Conservation (phyloP, 2,888 invertebrate species). For the Epicampocera succincta region DNA sequence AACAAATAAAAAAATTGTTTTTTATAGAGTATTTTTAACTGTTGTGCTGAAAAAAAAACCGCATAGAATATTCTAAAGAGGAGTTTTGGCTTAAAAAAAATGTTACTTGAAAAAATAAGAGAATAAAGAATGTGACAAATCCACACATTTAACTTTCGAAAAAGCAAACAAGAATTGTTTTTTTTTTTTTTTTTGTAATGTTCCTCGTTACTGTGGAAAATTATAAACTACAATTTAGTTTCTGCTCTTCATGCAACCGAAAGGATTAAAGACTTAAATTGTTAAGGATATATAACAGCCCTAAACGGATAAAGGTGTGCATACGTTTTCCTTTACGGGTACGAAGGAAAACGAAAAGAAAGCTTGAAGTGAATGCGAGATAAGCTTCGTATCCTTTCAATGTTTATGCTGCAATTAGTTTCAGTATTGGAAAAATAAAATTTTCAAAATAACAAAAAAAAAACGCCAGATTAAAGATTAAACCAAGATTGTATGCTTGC, state of each 20-base stretch:
- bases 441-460: too few relatives aligned
- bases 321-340: too few relatives aligned
- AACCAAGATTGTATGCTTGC: too few relatives aligned
- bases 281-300: background rate
- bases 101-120: conserved; percentile 11
- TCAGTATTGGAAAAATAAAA: too few relatives aligned
- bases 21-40: conserved; percentile 25
- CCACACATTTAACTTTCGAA: conserved; percentile 44
- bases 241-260: background rate
- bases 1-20: conserved; percentile 23
- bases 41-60: conserved; percentile 31
- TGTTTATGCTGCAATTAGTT: too few relatives aligned
- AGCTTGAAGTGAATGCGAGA: too few relatives aligned
- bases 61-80: conserved; percentile 34
- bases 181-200: background rate
- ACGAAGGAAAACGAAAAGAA: too few relatives aligned
- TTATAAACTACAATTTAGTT: background rate
- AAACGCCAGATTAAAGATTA: too few relatives aligned
- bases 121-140: conserved; percentile 49
- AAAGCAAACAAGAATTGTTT: conserved; percentile 1
- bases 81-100: conserved; percentile 32
- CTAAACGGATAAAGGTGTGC: background rate
- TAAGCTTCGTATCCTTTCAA: too few relatives aligned
- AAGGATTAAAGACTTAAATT: conserved; percentile 13
- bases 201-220: background rate